These are phyloP conservation scores for Poeciliopsis paucimaculata DNA, from an alignment of 2,797 vertebrate species.

Conservation along the genomic window DNA sequence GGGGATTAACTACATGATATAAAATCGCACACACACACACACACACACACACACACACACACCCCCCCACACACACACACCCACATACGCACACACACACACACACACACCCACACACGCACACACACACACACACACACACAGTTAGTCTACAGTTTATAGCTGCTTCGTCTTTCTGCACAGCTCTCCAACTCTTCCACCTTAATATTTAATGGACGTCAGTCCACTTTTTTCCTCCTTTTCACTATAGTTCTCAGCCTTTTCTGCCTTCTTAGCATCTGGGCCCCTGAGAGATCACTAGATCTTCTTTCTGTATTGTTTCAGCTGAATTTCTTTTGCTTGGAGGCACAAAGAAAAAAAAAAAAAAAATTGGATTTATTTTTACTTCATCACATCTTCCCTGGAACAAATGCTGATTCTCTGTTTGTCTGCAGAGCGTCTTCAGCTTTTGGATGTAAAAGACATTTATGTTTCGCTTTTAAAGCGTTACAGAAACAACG, in stretches of 20 bases:
- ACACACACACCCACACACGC: no score
- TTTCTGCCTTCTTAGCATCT: conserved; percentile 21
- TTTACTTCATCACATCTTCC: conserved; percentile 14
- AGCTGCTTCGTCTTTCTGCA: conserved; percentile 28
- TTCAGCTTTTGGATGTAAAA: neutral
- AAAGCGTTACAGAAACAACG: neutral
- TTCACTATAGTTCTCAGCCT: conserved; percentile 12
- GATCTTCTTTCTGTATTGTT: conserved; percentile 11
- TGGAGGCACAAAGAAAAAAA: conserved; percentile 1
- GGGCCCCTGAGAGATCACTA: conserved; percentile 18
- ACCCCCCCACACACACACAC: no score
- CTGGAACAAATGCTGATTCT: neutral
- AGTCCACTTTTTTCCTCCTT: conserved; percentile 22
- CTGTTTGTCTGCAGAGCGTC: neutral
- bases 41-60: neutral
- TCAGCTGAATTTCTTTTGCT: conserved; percentile 4
- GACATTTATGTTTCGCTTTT: neutral
- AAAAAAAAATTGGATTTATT: conserved; percentile 6
- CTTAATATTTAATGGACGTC: conserved; percentile 55
- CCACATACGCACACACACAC: neutral
- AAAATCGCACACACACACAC: conserved; percentile 10
- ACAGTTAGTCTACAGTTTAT: conserved; percentile 19
- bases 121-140: neutral
- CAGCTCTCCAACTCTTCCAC: neutral
- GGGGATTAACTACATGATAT: conserved; percentile 18